A percentile compares a stretch with the other conserved stretches of the same genome.
These are phyloP conservation scores for Monodelphis domestica DNA, from an alignment of 2,797 vertebrate genomes.

Conservation along the genomic window DNA sequence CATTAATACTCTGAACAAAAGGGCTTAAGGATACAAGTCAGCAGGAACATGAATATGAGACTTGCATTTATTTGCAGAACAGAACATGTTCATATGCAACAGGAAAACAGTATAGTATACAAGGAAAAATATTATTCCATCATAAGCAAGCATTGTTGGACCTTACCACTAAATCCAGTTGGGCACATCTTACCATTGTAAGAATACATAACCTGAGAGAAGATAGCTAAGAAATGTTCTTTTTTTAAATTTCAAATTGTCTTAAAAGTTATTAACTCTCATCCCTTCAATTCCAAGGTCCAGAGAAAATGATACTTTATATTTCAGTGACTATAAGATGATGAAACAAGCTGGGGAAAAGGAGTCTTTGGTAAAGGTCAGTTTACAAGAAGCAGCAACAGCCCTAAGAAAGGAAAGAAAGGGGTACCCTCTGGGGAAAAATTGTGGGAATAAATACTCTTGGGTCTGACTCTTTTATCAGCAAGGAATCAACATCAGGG, in stretches of 20 bases:
- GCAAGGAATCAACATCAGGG: conserved; percentile 48
- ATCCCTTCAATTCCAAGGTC: conserved; percentile 52
- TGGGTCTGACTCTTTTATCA: conserved; percentile 61
- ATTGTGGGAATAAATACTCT: conserved; percentile 53
- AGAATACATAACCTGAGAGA: conserved; percentile 56
- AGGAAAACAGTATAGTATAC: conserved; percentile 11
- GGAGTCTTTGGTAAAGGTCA: conserved; percentile 42
- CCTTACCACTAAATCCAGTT: conserved; percentile 35
- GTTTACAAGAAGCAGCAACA: conserved; percentile 55
- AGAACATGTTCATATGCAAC: conserved; percentile 55
- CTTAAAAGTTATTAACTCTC: conserved; percentile 69
- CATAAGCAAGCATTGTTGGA: background rate
- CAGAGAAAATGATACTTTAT: conserved; percentile 52
- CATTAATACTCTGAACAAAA: conserved; percentile 68
- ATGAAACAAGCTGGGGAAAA: conserved; percentile 45
- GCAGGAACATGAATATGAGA: conserved; percentile 47
- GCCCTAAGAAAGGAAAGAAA: conserved; percentile 51
- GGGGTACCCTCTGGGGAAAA: background rate
- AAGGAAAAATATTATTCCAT: conserved; percentile 19
- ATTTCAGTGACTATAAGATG: conserved; percentile 60
- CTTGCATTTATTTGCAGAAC: conserved; percentile 34
- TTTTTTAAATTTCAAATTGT: conserved; percentile 37
- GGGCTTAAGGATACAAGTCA: conserved; percentile 66
- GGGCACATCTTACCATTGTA: conserved; percentile 27
- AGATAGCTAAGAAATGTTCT: conserved; percentile 40